Conservation (phyloP, 1,140 invertebrate species). For the Matsumurasca onukii region DNA sequence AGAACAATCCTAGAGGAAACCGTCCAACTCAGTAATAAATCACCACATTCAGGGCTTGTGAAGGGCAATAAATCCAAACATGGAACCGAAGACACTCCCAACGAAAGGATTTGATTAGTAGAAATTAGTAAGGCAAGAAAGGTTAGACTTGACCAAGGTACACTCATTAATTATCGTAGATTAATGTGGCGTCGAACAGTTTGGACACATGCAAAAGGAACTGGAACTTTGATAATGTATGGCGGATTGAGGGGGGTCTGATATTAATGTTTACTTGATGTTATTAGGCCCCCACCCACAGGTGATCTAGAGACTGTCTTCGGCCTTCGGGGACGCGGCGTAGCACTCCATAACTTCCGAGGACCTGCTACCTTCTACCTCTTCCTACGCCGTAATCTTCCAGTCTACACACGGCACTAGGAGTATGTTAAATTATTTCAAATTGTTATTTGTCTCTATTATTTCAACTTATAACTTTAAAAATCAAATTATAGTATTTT, state of each 20-base stretch:
- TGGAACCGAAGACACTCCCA: not conserved
- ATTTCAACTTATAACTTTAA: too few relatives aligned
- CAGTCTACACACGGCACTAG: too few relatives aligned
- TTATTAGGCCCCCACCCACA: not conserved
- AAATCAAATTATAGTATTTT: too few relatives aligned
- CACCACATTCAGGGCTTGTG: conserved; percentile 9
- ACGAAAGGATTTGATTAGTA: conserved; percentile 10
- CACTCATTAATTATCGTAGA: conserved; percentile 4
- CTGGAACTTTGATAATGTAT: not conserved
- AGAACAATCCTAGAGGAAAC: too few relatives aligned
- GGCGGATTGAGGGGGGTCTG: not conserved
- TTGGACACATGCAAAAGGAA: conserved; percentile 13
- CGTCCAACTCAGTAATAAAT: conserved; percentile 8
- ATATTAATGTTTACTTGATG: not conserved
- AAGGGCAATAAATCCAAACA: conserved; percentile 5
- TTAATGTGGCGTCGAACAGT: conserved; percentile 5
- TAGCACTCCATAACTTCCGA: too few relatives aligned
- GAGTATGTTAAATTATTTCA: too few relatives aligned
- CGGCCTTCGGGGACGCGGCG: too few relatives aligned
- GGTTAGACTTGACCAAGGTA: not conserved
- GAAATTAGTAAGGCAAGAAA: conserved; percentile 1
- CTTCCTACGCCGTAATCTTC: too few relatives aligned
- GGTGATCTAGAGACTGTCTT: too few relatives aligned
- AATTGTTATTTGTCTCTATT: too few relatives aligned
- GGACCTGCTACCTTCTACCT: too few relatives aligned